Conservation (phyloP, 2,888 invertebrate species). For the Matsumyia berberina region DNA sequence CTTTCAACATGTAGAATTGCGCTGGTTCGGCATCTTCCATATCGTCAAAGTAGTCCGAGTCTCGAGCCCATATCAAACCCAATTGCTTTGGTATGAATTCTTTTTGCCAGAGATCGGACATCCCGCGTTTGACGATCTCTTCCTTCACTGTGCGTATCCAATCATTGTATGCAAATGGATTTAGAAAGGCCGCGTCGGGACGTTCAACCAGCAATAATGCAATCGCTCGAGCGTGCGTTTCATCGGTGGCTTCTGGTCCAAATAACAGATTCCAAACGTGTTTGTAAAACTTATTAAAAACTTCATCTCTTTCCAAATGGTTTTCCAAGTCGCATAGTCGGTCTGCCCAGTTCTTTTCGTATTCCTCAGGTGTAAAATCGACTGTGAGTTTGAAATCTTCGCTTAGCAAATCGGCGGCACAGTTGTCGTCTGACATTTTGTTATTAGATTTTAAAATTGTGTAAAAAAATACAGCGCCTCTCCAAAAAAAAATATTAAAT, state of each 20-base stretch:
- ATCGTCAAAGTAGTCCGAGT: constrained; percentile 81
- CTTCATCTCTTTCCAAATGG: constrained; percentile 33
- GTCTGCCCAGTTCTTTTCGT: constrained; percentile 46
- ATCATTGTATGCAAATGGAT: constrained; percentile 81
- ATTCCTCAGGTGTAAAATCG: constrained; percentile 44
- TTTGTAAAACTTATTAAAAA: constrained; percentile 54
- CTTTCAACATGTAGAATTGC: constrained; percentile 79
- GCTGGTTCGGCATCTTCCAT: constrained; percentile 78
- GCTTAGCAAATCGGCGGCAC: background rate
- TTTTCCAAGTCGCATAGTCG: constrained; percentile 33
- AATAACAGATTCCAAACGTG: constrained; percentile 81
- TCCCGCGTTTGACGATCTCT: constrained; percentile 79
- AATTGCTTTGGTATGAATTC: constrained; percentile 80
- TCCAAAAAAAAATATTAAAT: background rate
- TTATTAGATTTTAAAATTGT: background rate
- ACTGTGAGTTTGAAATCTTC: constrained; percentile 36
- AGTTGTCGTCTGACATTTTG: constrained; percentile 31
- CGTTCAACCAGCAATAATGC: constrained; percentile 79
- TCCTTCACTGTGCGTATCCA: constrained; percentile 82
- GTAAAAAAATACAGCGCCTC: background rate
- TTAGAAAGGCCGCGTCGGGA: constrained; percentile 83
- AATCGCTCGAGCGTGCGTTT: constrained; percentile 77
- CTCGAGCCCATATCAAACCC: constrained; percentile 81
- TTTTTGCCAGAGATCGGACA: constrained; percentile 82
- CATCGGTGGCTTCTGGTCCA: constrained; percentile 39